Base-by-base conservation (phyloP, 1,140 invertebrate species). In the Penaeus vannamei region DNA sequence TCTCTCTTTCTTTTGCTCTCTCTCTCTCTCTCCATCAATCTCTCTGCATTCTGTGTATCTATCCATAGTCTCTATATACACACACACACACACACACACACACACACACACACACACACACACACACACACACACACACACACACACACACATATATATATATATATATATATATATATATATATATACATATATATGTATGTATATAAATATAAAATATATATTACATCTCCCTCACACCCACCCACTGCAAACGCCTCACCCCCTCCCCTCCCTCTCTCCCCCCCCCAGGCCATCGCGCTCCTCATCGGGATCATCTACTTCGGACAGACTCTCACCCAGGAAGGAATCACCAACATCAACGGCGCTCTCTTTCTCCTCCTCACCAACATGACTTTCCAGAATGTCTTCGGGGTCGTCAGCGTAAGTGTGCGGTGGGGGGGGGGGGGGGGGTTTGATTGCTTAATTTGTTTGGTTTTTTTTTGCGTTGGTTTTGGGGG, bases 291-390 rank as follows among this genome's bases (percentile, higher is more conserved):
- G 97, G 95, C 98, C 94, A 96, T 98, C 12, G 95, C 97, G 10
- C 92, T 97, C 14, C 93, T 99, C 5, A 95, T 99, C 90, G 98
- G 98, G 12, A 92, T 98, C 8, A 96, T 99, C 85, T 99, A 98
- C 93, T 97, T 96, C 92, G 95, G 96, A 1, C 98, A 99, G 92
- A 93, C 95, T 91, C 92, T 97, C 60, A 95, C 97, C 92, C 96
- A 98, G 93, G 96, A 97, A 91, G 91, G 97, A 8, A 96, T 98
- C 0, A 97, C 97, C 95, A 99, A 99, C 93, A 98, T 99, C 87
- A 99, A 98, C 92, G 98, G 98, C 79, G 97, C 96, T n/a, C 94
- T 99, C 32, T 99, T 98, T 92, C 95, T 99, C 84, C 96, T 98
- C 92, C 94, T 99, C 3, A 98, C 96, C 8, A 98, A 98, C 93